These are phyloP conservation scores for Pardosa pseudoannulata DNA, from an alignment of 2,888 invertebrate genomes.

Conservation along the genomic window DNA sequence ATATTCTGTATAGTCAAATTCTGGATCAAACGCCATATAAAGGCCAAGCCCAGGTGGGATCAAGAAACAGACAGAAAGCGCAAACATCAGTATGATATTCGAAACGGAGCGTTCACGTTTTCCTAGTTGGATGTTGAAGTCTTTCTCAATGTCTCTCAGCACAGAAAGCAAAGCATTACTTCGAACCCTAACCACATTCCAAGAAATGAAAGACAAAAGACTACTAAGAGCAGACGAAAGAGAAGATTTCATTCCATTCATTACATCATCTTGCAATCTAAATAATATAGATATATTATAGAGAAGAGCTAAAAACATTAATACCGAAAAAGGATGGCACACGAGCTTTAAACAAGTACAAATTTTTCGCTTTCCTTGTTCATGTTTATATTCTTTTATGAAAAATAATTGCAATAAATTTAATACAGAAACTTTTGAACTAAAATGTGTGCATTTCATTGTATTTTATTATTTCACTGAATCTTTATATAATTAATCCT, in stretches of 20 bases:
- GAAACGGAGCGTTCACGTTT: no score
- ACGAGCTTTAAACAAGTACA: no score
- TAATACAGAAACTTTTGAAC: no score
- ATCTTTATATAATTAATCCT: no score
- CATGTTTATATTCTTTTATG: not conserved
- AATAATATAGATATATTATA: not conserved
- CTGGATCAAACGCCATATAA: no score
- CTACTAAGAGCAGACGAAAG: not conserved
- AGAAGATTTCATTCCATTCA: not conserved
- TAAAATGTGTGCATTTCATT: no score
- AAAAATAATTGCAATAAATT: not conserved
- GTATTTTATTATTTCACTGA: no score
- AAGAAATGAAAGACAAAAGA: not conserved
- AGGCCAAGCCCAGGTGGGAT: no score
- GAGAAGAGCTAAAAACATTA: not conserved
- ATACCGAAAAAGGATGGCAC: not conserved
- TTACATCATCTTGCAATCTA: not conserved
- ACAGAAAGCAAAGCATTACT: not conserved
- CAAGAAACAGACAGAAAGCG: no score
- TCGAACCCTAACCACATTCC: not conserved
- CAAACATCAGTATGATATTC: no score
- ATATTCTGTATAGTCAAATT: no score
- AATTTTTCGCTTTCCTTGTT: no score
- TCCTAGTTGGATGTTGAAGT: not conserved
- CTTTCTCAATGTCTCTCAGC: not conserved